Evolutionary conservation across 2,797 vertebrate genomes (phyloP).

Genomic region (Peromyscus aztecus): DNA sequence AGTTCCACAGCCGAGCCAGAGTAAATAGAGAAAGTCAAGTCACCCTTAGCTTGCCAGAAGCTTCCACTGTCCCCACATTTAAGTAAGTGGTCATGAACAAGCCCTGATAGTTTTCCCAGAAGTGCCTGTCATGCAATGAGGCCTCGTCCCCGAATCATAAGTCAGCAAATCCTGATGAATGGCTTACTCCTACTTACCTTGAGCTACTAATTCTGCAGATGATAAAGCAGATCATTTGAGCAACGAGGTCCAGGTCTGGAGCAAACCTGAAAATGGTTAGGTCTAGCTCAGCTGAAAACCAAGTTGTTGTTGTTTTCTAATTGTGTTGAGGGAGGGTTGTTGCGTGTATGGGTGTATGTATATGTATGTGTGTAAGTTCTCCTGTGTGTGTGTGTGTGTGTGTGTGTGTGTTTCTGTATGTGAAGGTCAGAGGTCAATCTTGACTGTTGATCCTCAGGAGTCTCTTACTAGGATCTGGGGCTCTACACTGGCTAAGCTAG

Average conservation of each 20-base stretch:
- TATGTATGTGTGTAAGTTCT: too few species aligned
- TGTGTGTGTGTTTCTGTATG: too few species aligned
- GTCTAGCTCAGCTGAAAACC: neutral
- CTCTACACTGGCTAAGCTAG: neutral
- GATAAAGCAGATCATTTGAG: neutral
- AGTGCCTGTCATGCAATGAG: neutral
- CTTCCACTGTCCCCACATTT: neutral
- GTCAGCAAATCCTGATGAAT: neutral
- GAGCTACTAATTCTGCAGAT: neutral
- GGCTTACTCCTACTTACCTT: neutral
- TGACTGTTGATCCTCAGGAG: neutral
- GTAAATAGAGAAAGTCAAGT: neutral
- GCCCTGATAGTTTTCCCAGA: neutral
- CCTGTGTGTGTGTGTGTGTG: neutral
- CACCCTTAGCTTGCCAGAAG: neutral
- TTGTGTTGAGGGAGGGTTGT: neutral
- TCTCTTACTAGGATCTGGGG: neutral
- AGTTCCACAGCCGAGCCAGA: neutral
- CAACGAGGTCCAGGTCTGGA: neutral
- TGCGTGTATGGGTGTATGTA: neutral
- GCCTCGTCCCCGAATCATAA: neutral
- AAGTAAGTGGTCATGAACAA: neutral
- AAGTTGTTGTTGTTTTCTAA: neutral
- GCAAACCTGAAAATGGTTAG: neutral
- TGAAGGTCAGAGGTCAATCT: neutral